Base-by-base conservation (phyloP, 2,888 invertebrate species). In the Oscheius sp. region DNA sequence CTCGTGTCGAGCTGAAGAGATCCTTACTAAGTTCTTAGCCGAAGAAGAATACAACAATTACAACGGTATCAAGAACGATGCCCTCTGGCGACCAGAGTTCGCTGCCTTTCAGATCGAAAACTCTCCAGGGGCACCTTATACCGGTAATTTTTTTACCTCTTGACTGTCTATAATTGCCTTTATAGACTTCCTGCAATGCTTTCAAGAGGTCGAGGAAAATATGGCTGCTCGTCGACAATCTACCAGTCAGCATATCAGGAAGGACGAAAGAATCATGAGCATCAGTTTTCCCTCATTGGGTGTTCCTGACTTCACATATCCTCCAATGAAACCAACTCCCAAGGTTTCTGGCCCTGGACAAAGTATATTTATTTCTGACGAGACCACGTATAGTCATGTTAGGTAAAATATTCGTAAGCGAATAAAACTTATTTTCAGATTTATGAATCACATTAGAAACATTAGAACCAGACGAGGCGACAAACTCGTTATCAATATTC, bases 91-190 rank as follows among this genome's bases (percentile, higher is more conserved):
- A 61, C 97, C 97, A 0, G 98, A 98, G 88, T 99, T 94, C 89
- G 97, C 94, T 2, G 92, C 93, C 14, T 98, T 96, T 86, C 97
- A 98, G 96, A 90, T 67, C 96, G 98, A 89, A 72, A 96, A 97
- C 20, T 98, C 98, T 0, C 98, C 98, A 0, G 97, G 98, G 38
- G 73, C 75, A 30, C 85, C 85, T 1, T 86, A 84, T 59, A 85
- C 84, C 70, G 85, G 85, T 81, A 90, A 96, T n/a, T n/a, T n/a
- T n/a, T n/a, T n/a, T n/a, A n/a, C n/a, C n/a, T n/a, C n/a, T n/a
- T n/a, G n/a, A n/a, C n/a, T n/a, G n/a, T n/a, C n/a, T n/a, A n/a
- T n/a, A n/a, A n/a, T n/a, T n/a, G n/a, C n/a, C n/a, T n/a, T n/a
- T n/a, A n/a, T n/a, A n/a, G n/a, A n/a, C n/a, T n/a, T n/a, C n/a